Percentiles rank a stretch among this genome's conserved stretches.
phyloP scores from a whole-genome alignment of 1,140 invertebrate genomes.

The Lepidotrigona ventralis region DNA sequence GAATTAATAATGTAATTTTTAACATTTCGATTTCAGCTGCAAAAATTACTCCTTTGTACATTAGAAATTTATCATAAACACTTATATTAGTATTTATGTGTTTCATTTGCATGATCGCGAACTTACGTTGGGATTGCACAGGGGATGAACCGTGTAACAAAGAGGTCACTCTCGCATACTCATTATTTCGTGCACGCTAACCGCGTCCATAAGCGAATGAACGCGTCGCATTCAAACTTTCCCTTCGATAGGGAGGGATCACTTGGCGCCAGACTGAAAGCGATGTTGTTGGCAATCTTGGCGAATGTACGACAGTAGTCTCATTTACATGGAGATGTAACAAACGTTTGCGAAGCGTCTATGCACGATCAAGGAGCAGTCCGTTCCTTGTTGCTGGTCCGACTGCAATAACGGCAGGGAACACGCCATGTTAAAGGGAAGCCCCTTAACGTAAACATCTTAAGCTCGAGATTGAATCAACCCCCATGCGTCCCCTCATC shows the following conservation, averaged over 20 bases:
- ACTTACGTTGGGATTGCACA: too few relatives aligned
- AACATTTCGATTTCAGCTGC: too few relatives aligned
- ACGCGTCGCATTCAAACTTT: not conserved
- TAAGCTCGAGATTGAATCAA: not conserved
- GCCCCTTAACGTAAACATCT: not conserved
- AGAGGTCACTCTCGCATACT: too few relatives aligned
- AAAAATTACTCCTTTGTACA: too few relatives aligned
- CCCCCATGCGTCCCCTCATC: too few relatives aligned
- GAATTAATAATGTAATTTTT: too few relatives aligned
- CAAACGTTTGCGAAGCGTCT: constrained; percentile 23
- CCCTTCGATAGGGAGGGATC: not conserved
- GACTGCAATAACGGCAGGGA: constrained; percentile 1
- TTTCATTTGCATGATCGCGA: too few relatives aligned
- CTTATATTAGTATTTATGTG: too few relatives aligned
- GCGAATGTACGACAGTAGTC: constrained; percentile 15
- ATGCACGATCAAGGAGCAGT: constrained; percentile 21
- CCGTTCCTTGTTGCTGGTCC: constrained; percentile 12
- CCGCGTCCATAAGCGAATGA: not conserved
- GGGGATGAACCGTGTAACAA: too few relatives aligned
- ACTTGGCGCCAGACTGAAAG: constrained; percentile 31
- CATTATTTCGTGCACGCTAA: not conserved
- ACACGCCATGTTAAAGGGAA: constrained; percentile 24
- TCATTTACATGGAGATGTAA: constrained; percentile 59
- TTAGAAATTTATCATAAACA: too few relatives aligned
- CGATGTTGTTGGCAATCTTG: constrained; percentile 31